Evolutionary conservation across 2,888 invertebrate genomes (phyloP), one percentile per base, ranked within the genome.

Genomic region (Cephus pulcher): DNA sequence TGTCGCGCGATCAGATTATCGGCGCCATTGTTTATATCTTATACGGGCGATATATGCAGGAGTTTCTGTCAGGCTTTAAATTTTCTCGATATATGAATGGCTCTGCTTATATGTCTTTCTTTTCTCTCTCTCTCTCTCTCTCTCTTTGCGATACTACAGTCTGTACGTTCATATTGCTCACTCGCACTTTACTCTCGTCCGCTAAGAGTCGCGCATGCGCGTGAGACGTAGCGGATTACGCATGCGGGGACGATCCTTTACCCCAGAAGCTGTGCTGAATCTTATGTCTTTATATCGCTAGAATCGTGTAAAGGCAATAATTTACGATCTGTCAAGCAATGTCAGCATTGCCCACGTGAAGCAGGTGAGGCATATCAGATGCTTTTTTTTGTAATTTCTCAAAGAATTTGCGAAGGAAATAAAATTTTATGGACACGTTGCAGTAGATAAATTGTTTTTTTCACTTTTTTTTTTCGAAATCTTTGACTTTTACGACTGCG

Each of bases 1-100:
- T 83, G 82, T 85, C 84, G 82, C 82, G 79, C 79, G 83, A 85
- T 85, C 82, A 84, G 84, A 83, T 85, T 85, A 85, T 85, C 84
- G 81, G 80, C 80, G 77, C 77, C 82, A 84, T 84, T 85, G 84
- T 85, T 83, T 85, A 85, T 84, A 81, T 81, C 80, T 85, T 82
- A 85, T 84, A 82, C 80, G 78, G 75, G 75, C 75, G 78, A 76
- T 79, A 56, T 56, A 40, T 40, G 40, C 40, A 40, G 40, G 15
- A 40, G 40, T 40, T 40, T 40, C 40, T 40, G 40, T 40, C 40
- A 35, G 81, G 79, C 78, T 69, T 82, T 83, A 85, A 84, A 85
- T 85, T 85, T 84, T 82, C 83, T 76, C 77, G 80, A 80, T 79
- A 79, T 78, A 82, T 78, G 78, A 80, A 76, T 69, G 77, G 78